Conservation (phyloP, 2,797 vertebrate genomes). For the Danio albolineatus region DNA sequence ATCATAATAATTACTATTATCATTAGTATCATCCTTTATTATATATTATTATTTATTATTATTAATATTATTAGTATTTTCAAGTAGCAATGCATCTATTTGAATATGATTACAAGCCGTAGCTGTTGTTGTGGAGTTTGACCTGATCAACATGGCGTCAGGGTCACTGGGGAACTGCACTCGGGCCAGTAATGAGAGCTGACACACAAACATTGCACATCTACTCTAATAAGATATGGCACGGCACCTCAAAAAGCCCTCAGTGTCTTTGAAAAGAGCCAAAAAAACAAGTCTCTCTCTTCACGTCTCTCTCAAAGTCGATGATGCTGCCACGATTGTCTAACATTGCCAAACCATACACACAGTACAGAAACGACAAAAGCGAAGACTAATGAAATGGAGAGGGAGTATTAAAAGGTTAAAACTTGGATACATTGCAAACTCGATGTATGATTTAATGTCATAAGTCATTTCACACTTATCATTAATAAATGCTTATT, state of each 20-base stretch:
- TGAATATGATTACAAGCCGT: slow-evolving; percentile 80
- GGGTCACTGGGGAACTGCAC: slow-evolving; percentile 82
- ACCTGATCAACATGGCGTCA: slow-evolving; percentile 74
- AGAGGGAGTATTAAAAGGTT: neutral
- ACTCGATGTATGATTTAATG: neutral
- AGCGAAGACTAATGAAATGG: neutral
- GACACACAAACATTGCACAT: slow-evolving; percentile 68
- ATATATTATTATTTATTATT: neutral
- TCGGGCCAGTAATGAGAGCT: slow-evolving; percentile 80
- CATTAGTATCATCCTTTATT: neutral
- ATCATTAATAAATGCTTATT: slow-evolving; percentile 1
- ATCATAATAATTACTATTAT: neutral
- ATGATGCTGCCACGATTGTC: neutral
- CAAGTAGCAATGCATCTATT: slow-evolving; percentile 71
- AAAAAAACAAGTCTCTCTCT: slow-evolving; percentile 30
- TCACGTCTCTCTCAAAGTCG: slow-evolving; percentile 7
- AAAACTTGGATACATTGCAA: neutral
- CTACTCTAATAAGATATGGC: slow-evolving; percentile 38
- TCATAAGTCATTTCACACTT: neutral
- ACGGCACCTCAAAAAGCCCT: slow-evolving; percentile 36
- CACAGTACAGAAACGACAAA: neutral
- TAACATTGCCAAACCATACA: neutral
- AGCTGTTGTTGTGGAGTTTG: slow-evolving; percentile 78
- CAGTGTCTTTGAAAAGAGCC: slow-evolving; percentile 35
- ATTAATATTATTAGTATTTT: neutral